Percentiles rank a stretch among this genome's conserved stretches.
phyloP scores from a whole-genome alignment of 1,140 invertebrate genomes.

The Adelges cooleyi region DNA sequence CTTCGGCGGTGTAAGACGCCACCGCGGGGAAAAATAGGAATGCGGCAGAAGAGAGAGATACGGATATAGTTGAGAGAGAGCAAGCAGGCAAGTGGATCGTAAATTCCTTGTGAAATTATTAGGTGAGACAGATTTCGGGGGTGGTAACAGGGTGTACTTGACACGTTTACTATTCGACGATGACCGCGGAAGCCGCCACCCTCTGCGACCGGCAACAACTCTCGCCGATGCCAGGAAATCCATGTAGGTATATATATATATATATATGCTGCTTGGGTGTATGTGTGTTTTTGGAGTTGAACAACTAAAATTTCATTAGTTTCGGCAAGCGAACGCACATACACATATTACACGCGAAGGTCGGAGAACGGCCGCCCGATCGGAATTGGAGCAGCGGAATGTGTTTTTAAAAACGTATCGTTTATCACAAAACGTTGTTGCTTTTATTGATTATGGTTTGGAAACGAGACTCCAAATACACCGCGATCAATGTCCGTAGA shows the following conservation, averaged over 20 bases:
- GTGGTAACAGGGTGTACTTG: slow-evolving; percentile 15
- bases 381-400: not conserved
- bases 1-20: too few relatives aligned
- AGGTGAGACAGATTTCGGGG: not conserved
- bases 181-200: not conserved
- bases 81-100: not conserved
- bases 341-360: too few relatives aligned
- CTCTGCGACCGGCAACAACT: not conserved
- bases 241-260: too few relatives aligned
- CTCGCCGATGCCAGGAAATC: not conserved
- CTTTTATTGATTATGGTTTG: not conserved
- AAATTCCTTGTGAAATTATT: slow-evolving; percentile 2
- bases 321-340: too few relatives aligned
- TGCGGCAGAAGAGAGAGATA: too few relatives aligned
- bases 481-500: too few relatives aligned
- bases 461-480: too few relatives aligned
- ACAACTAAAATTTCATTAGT: not conserved
- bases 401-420: not conserved
- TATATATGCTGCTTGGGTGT: too few relatives aligned
- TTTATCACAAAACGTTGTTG: not conserved
- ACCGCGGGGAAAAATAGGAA: too few relatives aligned
- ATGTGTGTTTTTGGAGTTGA: too few relatives aligned
- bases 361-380: not conserved
- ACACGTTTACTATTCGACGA: not conserved
- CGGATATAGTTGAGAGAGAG: too few relatives aligned